These are phyloP conservation scores for Embidobia sp. DNA, from an alignment of 2,888 invertebrate species.

Conservation along the genomic window DNA sequence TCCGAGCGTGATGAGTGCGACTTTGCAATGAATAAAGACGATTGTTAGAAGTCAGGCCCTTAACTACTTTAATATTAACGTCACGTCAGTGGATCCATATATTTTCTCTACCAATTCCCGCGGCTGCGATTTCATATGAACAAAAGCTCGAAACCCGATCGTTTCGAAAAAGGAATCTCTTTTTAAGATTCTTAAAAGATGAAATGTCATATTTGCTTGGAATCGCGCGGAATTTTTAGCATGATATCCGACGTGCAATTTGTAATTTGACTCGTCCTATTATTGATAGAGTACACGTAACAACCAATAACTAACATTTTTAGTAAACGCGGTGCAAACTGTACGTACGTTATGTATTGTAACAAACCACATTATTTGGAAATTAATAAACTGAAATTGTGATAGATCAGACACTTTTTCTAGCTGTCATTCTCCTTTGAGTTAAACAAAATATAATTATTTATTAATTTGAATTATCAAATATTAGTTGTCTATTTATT, in stretches of 20 bases:
- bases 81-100: slow-evolving; percentile 11
- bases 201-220: slow-evolving; percentile 41
- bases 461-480: no score
- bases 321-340: slow-evolving; percentile 63
- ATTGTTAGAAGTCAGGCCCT: slow-evolving; percentile 7
- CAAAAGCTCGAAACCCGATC: slow-evolving; percentile 24
- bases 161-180: slow-evolving; percentile 14
- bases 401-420: slow-evolving; percentile 38
- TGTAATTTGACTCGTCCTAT: slow-evolving; percentile 57
- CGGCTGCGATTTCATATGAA: no score
- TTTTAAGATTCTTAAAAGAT: slow-evolving; percentile 28
- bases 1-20: no score
- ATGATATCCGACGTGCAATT: slow-evolving; percentile 38
- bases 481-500: no score
- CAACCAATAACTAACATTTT: slow-evolving; percentile 68
- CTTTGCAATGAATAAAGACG: no score
- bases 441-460: no score
- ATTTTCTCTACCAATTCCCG: slow-evolving; percentile 40
- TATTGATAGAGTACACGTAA: slow-evolving; percentile 51
- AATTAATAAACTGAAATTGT: slow-evolving; percentile 69
- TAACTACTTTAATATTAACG: slow-evolving; percentile 16
- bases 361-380: slow-evolving; percentile 62
- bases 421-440: background rate
- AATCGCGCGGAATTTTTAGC: slow-evolving; percentile 45
- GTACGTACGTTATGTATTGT: slow-evolving; percentile 64